These are phyloP conservation scores for Phylloscopus collybita DNA, from an alignment of 2,797 vertebrate species.

Conservation along the genomic window DNA sequence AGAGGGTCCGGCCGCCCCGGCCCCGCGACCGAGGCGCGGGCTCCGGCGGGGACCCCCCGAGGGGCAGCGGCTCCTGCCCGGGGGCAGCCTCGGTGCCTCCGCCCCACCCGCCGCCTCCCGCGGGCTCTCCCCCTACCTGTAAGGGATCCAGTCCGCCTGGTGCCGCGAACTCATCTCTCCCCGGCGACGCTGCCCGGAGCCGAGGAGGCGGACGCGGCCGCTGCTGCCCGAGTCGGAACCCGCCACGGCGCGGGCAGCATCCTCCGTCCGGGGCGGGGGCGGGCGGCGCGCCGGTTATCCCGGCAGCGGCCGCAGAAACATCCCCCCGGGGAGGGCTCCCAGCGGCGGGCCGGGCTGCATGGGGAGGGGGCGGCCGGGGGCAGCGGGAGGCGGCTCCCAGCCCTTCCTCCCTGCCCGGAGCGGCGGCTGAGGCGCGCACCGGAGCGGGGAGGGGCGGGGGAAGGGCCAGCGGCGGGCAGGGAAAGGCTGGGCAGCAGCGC, in stretches of 20 bases:
- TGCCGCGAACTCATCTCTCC: slow-evolving; percentile 95
- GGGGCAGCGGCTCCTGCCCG: not conserved
- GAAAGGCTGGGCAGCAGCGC: not conserved
- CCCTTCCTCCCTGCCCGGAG: slow-evolving; percentile 11
- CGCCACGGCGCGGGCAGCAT: slow-evolving; percentile 57
- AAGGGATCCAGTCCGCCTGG: slow-evolving; percentile 97
- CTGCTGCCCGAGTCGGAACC: slow-evolving; percentile 27
- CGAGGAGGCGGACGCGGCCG: not conserved
- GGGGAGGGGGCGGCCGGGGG: slow-evolving; percentile 16
- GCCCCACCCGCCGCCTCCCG: not conserved
- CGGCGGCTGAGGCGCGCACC: not conserved
- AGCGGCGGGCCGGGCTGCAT: slow-evolving; percentile 38
- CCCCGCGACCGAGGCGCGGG: not conserved
- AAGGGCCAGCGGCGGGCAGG: slow-evolving; percentile 19
- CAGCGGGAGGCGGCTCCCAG: slow-evolving; percentile 11
- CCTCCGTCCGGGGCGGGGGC: slow-evolving; percentile 45
- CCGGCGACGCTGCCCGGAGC: slow-evolving; percentile 12
- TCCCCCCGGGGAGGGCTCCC: slow-evolving; percentile 37
- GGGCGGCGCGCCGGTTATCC: slow-evolving; percentile 46
- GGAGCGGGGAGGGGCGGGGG: slow-evolving; percentile 35
- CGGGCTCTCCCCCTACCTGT: slow-evolving; percentile 83
- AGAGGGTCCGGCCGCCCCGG: not conserved
- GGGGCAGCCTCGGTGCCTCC: not conserved
- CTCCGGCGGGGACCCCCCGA: not conserved
- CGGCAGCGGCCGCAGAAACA: slow-evolving; percentile 31